These are phyloP conservation scores for Takifugu rubripes DNA, from an alignment of 2,797 vertebrate species.

Conservation along the genomic window DNA sequence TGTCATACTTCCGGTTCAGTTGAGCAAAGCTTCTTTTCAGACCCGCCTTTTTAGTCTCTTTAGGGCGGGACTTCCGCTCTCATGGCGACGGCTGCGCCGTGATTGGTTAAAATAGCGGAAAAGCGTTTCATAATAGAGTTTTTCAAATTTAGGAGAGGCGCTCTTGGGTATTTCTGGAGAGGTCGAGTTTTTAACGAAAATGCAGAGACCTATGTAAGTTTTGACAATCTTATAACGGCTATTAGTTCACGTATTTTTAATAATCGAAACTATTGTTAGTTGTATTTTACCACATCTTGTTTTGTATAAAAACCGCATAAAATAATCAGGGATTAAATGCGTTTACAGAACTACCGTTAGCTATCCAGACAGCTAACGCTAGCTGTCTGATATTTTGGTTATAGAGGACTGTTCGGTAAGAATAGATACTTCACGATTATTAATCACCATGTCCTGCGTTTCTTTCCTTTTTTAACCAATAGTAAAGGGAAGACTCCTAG, in stretches of 20 bases:
- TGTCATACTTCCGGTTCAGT: too few relatives aligned
- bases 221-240: not conserved
- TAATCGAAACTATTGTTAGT: too few relatives aligned
- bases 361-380: not conserved
- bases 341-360: slow-evolving; percentile 8
- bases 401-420: not conserved
- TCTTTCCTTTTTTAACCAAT: slow-evolving; percentile 2
- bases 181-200: slow-evolving; percentile 25
- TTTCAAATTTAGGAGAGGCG: slow-evolving; percentile 64
- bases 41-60: too few relatives aligned
- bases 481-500: slow-evolving; percentile 86
- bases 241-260: not conserved
- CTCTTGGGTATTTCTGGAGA: not conserved
- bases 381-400: not conserved
- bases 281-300: too few relatives aligned
- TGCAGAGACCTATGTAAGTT: slow-evolving; percentile 62
- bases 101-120: slow-evolving; percentile 49
- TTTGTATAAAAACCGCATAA: too few relatives aligned
- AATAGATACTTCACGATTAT: not conserved
- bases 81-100: accelerated
- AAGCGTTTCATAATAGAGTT: slow-evolving; percentile 42
- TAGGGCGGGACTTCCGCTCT: slow-evolving; percentile 51
- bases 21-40: too few relatives aligned
- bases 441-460: not conserved
- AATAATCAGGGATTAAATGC: too few relatives aligned